phyloP scores from a whole-genome alignment of 1,140 invertebrate species.

The Ceratoteleas bidentatus region DNA sequence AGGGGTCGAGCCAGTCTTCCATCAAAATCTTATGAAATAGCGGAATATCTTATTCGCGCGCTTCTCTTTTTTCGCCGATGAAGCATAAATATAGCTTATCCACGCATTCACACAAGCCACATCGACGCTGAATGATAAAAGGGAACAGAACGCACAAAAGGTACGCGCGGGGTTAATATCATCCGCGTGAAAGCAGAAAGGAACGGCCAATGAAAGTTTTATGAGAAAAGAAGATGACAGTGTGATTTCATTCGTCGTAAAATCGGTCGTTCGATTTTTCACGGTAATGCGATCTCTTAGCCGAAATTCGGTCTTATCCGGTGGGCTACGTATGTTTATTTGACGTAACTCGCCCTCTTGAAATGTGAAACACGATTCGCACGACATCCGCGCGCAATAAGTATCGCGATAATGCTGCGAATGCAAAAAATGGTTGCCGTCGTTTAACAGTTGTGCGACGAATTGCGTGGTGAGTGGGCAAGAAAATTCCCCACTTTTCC shows the following conservation, averaged over 20 bases:
- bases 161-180: constrained; percentile 36
- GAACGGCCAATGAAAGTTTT: constrained; percentile 52
- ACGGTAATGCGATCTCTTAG: constrained; percentile 55
- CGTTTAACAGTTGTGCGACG: constrained; percentile 26
- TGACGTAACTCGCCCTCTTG: constrained; percentile 40
- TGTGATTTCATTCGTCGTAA: constrained; percentile 59
- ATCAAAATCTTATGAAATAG: too few relatives aligned
- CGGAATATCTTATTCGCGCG: too few relatives aligned
- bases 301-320: constrained; percentile 48
- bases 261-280: constrained; percentile 63
- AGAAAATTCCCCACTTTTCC: constrained; percentile 12
- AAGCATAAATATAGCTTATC: too few relatives aligned
- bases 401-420: constrained; percentile 32
- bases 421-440: constrained; percentile 25
- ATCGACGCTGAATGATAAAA: constrained; percentile 11
- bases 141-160: constrained; percentile 47
- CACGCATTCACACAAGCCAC: too few relatives aligned
- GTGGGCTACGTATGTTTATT: constrained; percentile 40
- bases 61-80: too few relatives aligned
- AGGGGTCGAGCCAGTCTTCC: too few relatives aligned
- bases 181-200: constrained; percentile 33
- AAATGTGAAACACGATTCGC: constrained; percentile 33
- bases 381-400: constrained; percentile 14
- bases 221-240: constrained; percentile 60
- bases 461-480: constrained; percentile 16